phyloP scores from a whole-genome alignment of 2,113 vertebrate species.

The Syngnathus scovelli region DNA sequence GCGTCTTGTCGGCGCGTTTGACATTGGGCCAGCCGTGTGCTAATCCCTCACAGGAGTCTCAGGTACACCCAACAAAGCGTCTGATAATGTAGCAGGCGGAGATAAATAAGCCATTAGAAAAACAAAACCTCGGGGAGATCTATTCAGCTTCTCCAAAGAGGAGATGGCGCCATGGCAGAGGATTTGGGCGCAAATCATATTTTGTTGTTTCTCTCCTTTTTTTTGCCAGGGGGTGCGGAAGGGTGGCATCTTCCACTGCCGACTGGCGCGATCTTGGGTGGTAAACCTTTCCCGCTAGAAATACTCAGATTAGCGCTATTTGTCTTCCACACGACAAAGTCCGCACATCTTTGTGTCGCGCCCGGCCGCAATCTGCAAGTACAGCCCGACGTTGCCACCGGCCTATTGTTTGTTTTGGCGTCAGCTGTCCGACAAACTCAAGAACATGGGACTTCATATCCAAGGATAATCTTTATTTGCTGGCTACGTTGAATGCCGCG shows the following conservation, averaged over 20 bases:
- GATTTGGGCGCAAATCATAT: constrained; percentile 62
- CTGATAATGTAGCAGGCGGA: constrained; percentile 20
- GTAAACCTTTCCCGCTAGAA: constrained; percentile 55
- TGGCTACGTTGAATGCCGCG: constrained; percentile 61
- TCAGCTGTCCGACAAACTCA: constrained; percentile 60
- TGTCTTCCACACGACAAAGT: constrained; percentile 48
- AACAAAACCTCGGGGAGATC: constrained; percentile 27
- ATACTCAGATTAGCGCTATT: constrained; percentile 54
- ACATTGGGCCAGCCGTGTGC: constrained; percentile 42
- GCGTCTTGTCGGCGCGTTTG: constrained; percentile 40
- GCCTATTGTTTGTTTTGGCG: constrained; percentile 59
- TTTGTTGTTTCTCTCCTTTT: constrained; percentile 31
- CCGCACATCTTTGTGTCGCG: constrained; percentile 36
- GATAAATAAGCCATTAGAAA: constrained; percentile 45
- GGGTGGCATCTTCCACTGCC: constrained; percentile 56
- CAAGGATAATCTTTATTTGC: constrained; percentile 73
- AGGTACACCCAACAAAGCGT: constrained; percentile 51
- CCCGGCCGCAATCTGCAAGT: constrained; percentile 46
- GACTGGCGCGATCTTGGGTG: constrained; percentile 64
- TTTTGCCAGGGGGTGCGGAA: constrained; percentile 39
- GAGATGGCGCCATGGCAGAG: constrained; percentile 38
- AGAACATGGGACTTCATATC: constrained; percentile 66
- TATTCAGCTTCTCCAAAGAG: constrained; percentile 29
- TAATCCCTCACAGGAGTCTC: constrained; percentile 54
- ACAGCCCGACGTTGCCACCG: constrained; percentile 28